A percentile compares a stretch with the other conserved stretches of the same genome.
Conservation (phyloP, 2,113 vertebrate species). For the Aspiorhynchus laticeps region DNA sequence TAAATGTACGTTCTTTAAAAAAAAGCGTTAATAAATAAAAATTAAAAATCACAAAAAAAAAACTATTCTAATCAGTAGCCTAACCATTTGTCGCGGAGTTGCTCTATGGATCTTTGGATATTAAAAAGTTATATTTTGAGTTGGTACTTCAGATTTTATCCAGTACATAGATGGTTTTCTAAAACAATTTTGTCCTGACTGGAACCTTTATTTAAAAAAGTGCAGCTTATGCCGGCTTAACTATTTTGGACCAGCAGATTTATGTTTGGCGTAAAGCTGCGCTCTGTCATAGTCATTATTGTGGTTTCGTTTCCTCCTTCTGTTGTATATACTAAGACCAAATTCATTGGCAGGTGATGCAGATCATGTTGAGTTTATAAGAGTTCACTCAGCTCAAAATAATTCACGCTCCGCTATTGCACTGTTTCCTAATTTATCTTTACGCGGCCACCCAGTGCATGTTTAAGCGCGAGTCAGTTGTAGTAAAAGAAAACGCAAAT, state of each 20-base stretch:
- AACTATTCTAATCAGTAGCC: background rate
- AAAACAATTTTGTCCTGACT: background rate
- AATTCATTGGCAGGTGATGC: constrained; percentile 26
- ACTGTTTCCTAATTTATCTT: background rate
- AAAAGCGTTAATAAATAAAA: background rate
- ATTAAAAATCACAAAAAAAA: too few species aligned
- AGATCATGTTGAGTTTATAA: constrained; percentile 26
- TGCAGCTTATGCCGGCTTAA: background rate
- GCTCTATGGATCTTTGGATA: background rate
- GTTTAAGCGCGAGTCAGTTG: background rate
- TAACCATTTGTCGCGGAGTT: background rate
- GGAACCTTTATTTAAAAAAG: constrained; percentile 1
- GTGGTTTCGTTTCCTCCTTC: background rate
- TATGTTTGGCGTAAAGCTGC: constrained; percentile 14
- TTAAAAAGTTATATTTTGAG: background rate
- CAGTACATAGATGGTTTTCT: background rate
- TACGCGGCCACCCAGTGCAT: background rate
- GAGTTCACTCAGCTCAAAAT: constrained; percentile 23
- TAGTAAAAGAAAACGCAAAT: background rate
- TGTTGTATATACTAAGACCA: background rate
- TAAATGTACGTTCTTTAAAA: background rate
- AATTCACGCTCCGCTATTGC: constrained; percentile 1
- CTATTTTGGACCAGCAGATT: constrained; percentile 20
- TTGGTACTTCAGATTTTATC: background rate
- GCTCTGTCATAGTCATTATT: constrained; percentile 23